Base-by-base conservation (phyloP, 2,888 invertebrate species). In the Gymnosoma rotundatum region DNA sequence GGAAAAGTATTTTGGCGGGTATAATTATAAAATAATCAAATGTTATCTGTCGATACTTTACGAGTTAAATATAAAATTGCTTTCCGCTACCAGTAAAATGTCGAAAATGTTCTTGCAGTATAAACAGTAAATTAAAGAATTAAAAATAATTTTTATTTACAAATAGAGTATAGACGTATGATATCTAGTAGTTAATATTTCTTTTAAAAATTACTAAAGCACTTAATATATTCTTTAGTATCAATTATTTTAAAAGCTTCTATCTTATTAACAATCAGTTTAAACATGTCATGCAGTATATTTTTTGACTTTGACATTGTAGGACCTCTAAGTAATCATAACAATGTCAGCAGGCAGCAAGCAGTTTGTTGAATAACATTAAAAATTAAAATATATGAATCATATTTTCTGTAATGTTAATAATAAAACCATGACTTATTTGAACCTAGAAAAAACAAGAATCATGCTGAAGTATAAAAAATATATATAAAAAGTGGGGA, bases 401-500 rank as follows among this genome's bases (percentile, higher is more conserved):
- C 67, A 74, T 80, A 14, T 63, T 69, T 48, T 73, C 54, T 7
- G 14, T 4, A 73, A 52, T 21, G 32, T 12, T 75, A 54, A 70
- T 72, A 76, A 76, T 60, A 76, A 76, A 76, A 76, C 82, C 82
- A 76, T 76, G 72, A 82, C 82, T 76, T 82, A 50, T 60, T 58
- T 82, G 72, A 82, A 76, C 76, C 38, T 58, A 45, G 54, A 76
- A 60, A 79, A 16, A 52, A 82, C 75, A 66, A 66, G 72, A 81
- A 64, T 81, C 81, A 81, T 75, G 81, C 50, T 75, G 73, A 20
- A 79, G 50, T 61, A 63, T 25, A 9, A 52, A 52, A 52, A 20
- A 52, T 7, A n/a, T 42, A 48, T 45, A 58, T 64, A 50, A 54
- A 38, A 32, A 16, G 25, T 48, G 18, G 8, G n/a, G 50, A 18